phyloP scores from a whole-genome alignment of 2,888 invertebrate genomes.

The Coelinius sp. region DNA sequence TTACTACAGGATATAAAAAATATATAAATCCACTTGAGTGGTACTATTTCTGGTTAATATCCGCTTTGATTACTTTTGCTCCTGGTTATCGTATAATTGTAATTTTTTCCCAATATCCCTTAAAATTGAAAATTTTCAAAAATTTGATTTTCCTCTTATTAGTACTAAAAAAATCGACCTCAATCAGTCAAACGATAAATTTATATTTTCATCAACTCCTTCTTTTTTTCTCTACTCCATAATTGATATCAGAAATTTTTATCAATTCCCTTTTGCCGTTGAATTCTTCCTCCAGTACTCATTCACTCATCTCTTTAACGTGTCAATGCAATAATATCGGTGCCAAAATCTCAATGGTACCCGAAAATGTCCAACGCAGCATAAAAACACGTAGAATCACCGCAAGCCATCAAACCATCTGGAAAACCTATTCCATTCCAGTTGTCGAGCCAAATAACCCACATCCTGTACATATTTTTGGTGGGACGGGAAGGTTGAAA shows the following conservation, averaged over 20 bases:
- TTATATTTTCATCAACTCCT: too few relatives aligned
- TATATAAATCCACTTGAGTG: conserved; percentile 1
- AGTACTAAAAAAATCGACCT: too few relatives aligned
- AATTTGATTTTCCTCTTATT: too few relatives aligned
- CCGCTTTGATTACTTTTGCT: neutral
- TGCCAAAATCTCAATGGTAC: conserved; percentile 25
- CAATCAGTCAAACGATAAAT: too few relatives aligned
- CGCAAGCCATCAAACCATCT: conserved; percentile 20
- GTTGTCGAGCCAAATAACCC: conserved; percentile 24
- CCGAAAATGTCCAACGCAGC: conserved; percentile 21
- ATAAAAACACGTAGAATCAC: conserved; percentile 3
- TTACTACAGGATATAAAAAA: conserved; percentile 1
- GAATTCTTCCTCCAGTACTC: neutral
- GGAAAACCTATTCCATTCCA: conserved; percentile 23
- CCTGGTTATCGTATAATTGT: too few relatives aligned
- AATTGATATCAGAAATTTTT: neutral
- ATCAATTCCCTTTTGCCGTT: neutral
- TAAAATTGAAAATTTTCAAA: too few relatives aligned
- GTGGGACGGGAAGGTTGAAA: neutral
- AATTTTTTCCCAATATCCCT: too few relatives aligned
- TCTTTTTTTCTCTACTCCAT: neutral
- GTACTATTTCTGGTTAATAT: conserved; percentile 11
- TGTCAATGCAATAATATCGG: neutral
- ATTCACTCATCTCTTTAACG: conserved; percentile 3
- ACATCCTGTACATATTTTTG: conserved; percentile 16